phyloP scores from a whole-genome alignment of 1,140 invertebrate genomes.

The Drosophila sechellia region DNA sequence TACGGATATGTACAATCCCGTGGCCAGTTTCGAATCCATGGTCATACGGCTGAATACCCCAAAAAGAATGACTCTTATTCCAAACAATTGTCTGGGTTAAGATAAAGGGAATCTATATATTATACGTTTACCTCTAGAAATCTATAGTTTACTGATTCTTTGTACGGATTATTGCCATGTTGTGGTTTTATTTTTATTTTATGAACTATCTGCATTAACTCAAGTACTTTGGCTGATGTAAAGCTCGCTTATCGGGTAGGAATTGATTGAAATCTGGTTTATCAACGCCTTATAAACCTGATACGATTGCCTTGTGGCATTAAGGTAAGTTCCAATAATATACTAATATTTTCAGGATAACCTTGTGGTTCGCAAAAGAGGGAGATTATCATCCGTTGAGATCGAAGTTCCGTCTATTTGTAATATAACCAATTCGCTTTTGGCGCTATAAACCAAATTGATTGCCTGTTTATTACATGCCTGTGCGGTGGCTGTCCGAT shows the following conservation, averaged over 20 bases:
- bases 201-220: not conserved
- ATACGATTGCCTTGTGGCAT: not conserved
- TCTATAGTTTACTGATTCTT: too few relatives aligned
- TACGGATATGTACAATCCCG: conserved; percentile 93
- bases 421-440: not conserved
- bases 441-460: conserved; percentile 26
- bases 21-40: conserved; percentile 2
- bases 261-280: conserved; percentile 12
- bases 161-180: too few relatives aligned
- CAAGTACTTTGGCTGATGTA: conserved; percentile 7
- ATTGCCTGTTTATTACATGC: conserved; percentile 1
- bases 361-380: not conserved
- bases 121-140: too few relatives aligned
- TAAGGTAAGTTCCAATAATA: too few relatives aligned
- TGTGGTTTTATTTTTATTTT: not conserved
- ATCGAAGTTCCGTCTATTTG: not conserved
- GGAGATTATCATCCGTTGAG: not conserved
- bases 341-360: not conserved
- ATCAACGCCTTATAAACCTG: not conserved
- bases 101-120: too few relatives aligned
- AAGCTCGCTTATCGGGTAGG: not conserved
- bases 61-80: not conserved
- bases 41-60: conserved; percentile 5
- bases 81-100: not conserved
- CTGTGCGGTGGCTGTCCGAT: conserved; percentile 6